phyloP scores from a whole-genome alignment of 2,888 invertebrate genomes.

The Apamea crenata region DNA sequence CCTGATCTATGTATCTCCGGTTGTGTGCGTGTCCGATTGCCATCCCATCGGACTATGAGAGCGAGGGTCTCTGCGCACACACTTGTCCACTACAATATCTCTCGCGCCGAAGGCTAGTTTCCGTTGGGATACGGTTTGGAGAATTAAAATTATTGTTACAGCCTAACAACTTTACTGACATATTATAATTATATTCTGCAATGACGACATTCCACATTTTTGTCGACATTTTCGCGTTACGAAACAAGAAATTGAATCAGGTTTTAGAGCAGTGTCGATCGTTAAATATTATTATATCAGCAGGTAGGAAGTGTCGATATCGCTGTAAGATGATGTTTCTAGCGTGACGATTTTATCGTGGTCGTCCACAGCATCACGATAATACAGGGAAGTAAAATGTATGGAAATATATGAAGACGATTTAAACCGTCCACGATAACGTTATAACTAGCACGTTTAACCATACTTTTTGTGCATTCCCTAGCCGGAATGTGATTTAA shows the following conservation, averaged over 20 bases:
- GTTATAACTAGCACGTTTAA: too few relatives aligned
- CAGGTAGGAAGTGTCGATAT: background rate
- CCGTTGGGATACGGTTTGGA: background rate
- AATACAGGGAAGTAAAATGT: too few relatives aligned
- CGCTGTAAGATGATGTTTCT: background rate
- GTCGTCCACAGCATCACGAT: too few relatives aligned
- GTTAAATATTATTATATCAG: background rate
- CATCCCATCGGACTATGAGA: background rate
- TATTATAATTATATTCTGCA: background rate
- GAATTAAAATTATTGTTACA: background rate
- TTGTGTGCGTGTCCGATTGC: background rate
- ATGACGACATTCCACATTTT: background rate
- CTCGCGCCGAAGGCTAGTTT: background rate
- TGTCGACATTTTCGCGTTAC: background rate
- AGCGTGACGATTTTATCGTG: too few relatives aligned
- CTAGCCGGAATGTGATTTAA: background rate
- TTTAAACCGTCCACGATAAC: too few relatives aligned
- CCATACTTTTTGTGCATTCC: background rate
- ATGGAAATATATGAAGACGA: too few relatives aligned
- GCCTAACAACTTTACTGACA: background rate
- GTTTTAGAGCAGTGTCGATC: background rate
- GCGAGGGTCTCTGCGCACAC: too few relatives aligned
- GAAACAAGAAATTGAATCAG: slow-evolving; percentile 4
- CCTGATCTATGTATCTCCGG: background rate
- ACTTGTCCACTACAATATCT: background rate